Evolutionary conservation across 30 jellyfish, hydroid and myxozoan genomes (phyloP), one percentile per base, ranked within the genome.

Genomic region (Aurelia coerulea): DNA sequence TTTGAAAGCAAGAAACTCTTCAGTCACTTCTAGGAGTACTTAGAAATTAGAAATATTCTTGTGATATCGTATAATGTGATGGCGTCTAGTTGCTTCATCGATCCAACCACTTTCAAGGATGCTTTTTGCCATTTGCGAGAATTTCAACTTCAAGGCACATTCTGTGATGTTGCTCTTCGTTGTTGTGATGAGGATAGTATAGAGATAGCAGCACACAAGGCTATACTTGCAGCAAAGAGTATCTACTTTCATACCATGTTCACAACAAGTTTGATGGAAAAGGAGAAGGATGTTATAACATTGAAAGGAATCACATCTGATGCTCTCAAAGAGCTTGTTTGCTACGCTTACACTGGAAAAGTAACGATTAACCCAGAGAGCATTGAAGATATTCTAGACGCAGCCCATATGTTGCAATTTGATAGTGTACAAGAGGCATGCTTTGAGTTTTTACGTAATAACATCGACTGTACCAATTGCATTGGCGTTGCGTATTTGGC

Each of bases 321-420:
- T 5, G 92, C 97, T 5, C 78, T 93, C 16, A 63, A 73, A 15
- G 78, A 73, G 71, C 90, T 93, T 6, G 33, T 93, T 39, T 68
- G 80, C 29, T 93, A 76, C 68, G 79, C 94, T 10, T 93, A 93
- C 89, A 74, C 97, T 7, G 89, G 97, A 11, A 78, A 60, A 35
- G 77, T 93, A 62, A 18, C 49, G 0, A 88, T 93, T 7, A 14
- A 64, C 0, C 79, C 94, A 10, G 92, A 78, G 2, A 83, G 42
- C 35, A 80, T 93, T 68, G 95, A 77, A 41, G 88, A 81, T 14
- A 23, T 93, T 5, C 68, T 93, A 13, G 90, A 78, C 23, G 97
- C 98, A 17, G 95, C 98, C 58, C 95, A 93, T 68, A 87, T 93
- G 97, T 49, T 93, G 53, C 94, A 92, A 65, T 83, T 93, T 68